phyloP scores from a whole-genome alignment of 2,888 invertebrate species.

The Leptarthrus brevirostris region DNA sequence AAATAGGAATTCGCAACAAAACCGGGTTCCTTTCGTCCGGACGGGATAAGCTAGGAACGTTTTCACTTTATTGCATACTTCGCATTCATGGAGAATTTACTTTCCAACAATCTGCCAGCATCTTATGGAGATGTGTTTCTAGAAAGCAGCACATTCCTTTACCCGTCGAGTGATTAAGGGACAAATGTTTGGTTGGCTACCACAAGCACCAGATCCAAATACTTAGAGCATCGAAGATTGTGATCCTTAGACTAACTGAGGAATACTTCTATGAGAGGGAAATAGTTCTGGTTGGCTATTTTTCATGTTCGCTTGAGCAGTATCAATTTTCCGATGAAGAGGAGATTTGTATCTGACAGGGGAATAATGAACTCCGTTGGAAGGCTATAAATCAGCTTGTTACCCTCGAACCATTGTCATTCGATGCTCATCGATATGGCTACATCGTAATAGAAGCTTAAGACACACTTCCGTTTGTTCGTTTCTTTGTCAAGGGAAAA shows the following conservation, averaged over 20 bases:
- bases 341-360: conserved; percentile 12
- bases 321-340: conserved; percentile 24
- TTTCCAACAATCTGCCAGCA: neutral
- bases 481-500: no score
- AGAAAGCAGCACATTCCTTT: neutral
- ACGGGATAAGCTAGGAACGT: neutral
- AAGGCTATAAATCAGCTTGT: conserved; percentile 19
- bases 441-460: no score
- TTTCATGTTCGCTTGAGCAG: conserved; percentile 24
- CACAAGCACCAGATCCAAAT: neutral
- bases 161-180: neutral
- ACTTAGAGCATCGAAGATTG: neutral
- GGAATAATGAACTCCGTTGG: neutral
- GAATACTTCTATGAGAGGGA: neutral
- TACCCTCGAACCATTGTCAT: conserved; percentile 20
- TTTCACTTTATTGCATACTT: conserved; percentile 5
- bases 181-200: neutral
- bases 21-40: neutral
- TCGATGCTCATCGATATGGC: neutral
- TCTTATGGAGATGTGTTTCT: neutral
- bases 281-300: neutral
- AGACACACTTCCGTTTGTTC: no score
- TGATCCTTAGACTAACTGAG: no score
- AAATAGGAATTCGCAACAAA: conserved; percentile 4
- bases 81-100: conserved; percentile 12